A percentile compares a stretch with the other conserved stretches of the same genome.
Conservation (phyloP, 1,140 invertebrate genomes). For the Cydia strobilella region DNA sequence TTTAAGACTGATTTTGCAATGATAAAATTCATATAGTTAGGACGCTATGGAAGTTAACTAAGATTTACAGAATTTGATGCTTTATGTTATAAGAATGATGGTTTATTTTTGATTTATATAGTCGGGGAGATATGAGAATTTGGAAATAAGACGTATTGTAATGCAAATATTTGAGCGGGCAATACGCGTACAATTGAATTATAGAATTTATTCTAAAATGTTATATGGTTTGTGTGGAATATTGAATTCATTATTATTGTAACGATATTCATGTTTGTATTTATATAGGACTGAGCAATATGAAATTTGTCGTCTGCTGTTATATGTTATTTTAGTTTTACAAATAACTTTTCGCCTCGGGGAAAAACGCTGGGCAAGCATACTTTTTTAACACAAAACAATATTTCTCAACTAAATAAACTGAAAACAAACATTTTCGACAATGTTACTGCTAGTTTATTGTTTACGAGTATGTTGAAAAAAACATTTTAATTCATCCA, state of each 20-base stretch:
- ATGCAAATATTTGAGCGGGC: background rate
- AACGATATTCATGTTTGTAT: no score
- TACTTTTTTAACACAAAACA: no score
- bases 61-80: background rate
- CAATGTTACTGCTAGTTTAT: no score
- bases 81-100: background rate
- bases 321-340: no score
- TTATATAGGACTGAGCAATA: no score
- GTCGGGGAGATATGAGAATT: background rate
- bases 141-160: background rate
- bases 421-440: no score
- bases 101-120: background rate
- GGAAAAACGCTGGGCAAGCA: no score
- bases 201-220: conserved; percentile 1
- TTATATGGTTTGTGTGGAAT: background rate
- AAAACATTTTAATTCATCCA: no score
- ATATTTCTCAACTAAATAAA: no score
- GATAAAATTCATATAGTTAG: background rate
- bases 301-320: no score
- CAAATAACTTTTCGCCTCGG: no score
- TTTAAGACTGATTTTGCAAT: background rate
- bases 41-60: background rate
- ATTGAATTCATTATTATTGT: background rate
- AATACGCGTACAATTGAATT: background rate
- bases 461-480: no score